Conservation (phyloP, 1,140 invertebrate species). For the Aphaenogaster rudis region DNA sequence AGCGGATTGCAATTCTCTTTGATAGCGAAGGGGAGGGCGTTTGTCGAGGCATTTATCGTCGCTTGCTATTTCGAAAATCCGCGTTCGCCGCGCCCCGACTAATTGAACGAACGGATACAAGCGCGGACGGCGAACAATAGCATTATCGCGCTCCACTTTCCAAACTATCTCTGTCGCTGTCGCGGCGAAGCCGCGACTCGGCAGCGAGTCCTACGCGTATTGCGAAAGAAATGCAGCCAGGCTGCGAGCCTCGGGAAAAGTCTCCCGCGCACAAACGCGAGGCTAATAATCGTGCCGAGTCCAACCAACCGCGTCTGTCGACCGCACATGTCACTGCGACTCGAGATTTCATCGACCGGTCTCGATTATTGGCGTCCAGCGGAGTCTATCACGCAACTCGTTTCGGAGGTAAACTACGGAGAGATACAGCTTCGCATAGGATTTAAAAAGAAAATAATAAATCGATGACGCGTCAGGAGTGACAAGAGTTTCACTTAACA, state of each 20-base stretch:
- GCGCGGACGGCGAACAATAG: conserved; percentile 39
- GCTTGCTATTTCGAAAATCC: conserved; percentile 35
- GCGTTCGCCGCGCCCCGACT: conserved; percentile 23
- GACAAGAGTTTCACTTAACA: neutral
- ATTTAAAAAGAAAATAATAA: neutral
- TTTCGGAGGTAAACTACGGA: neutral
- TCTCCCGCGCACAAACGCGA: conserved; percentile 11
- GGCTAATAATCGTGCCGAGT: conserved; percentile 14
- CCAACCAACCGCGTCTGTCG: conserved; percentile 22
- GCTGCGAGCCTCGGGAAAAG: conserved; percentile 30
- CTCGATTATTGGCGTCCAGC: neutral
- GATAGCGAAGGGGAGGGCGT: neutral
- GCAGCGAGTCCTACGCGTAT: conserved; percentile 54
- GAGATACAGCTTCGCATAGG: neutral
- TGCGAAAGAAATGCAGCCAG: conserved; percentile 43
- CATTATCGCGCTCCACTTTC: conserved; percentile 63
- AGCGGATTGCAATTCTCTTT: conserved; percentile 26
- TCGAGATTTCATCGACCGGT: conserved; percentile 15
- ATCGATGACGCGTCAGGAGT: neutral
- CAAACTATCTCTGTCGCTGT: conserved; percentile 44
- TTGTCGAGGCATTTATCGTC: conserved; percentile 19
- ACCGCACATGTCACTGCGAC: conserved; percentile 48
- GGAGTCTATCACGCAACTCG: neutral
- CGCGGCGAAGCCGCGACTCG: conserved; percentile 3
- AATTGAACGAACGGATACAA: conserved; percentile 55